A percentile compares a stretch with the other conserved stretches of the same genome.
These are phyloP conservation scores for Aphidoletes aphidimyza DNA, from an alignment of 2,888 invertebrate species.

Conservation along the genomic window DNA sequence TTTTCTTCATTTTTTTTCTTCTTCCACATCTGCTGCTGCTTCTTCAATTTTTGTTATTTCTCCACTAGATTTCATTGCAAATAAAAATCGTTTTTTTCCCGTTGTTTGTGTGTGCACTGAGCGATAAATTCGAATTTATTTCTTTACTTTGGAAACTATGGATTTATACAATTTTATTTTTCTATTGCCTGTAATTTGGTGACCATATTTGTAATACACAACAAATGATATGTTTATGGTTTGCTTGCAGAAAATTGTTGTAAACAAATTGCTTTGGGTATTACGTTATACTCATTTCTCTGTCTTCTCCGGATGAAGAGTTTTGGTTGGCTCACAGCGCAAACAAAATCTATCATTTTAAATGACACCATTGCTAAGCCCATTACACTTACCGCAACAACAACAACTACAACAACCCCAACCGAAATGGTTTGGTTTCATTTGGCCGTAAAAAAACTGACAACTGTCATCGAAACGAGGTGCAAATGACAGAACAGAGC, in stretches of 20 bases:
- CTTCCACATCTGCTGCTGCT: neutral
- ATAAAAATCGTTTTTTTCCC: neutral
- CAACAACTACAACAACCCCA: too few species aligned
- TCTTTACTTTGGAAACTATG: neutral
- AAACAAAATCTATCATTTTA: neutral
- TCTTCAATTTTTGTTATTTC: neutral
- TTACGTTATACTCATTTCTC: neutral
- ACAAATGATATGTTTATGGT: constrained; percentile 29
- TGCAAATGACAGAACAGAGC: constrained; percentile 16
- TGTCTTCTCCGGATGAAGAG: too few species aligned
- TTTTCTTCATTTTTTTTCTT: neutral
- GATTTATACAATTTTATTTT: neutral
- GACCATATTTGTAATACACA: constrained; percentile 38
- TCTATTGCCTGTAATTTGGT: neutral
- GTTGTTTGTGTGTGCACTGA: neutral
- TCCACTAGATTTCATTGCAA: neutral
- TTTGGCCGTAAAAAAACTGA: neutral
- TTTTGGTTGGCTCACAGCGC: neutral
- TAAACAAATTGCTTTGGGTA: neutral
- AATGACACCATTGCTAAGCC: too few species aligned
- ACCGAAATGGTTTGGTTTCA: neutral
- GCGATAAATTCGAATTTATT: constrained; percentile 29
- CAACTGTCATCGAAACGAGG: constrained; percentile 29
- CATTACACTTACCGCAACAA: too few species aligned
- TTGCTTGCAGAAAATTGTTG: neutral